Evolutionary conservation across 2,797 vertebrate genomes (phyloP).

Genomic region (Enteromius viviparus): DNA sequence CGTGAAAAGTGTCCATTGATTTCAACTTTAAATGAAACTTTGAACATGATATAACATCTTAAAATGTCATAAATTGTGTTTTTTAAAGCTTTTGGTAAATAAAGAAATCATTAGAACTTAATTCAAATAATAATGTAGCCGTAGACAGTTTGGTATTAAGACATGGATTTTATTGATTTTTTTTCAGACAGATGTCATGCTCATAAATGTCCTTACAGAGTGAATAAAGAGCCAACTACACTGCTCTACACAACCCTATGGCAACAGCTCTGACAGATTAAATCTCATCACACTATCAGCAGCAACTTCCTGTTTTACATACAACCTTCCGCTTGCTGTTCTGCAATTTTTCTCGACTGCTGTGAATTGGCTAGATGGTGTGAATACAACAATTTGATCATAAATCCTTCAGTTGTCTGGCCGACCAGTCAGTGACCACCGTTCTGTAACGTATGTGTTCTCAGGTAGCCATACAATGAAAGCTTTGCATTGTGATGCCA

Average conservation of each 20-base stretch:
- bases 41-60: background rate
- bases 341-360: conserved; percentile 20
- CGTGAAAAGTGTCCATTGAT: background rate
- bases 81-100: background rate
- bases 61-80: background rate
- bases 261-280: conserved; percentile 45
- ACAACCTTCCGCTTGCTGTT: conserved; percentile 38
- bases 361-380: conserved; percentile 34
- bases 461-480: conserved; percentile 48
- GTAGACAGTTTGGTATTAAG: conserved; percentile 55
- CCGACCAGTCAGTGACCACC: conserved; percentile 41
- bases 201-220: conserved; percentile 63
- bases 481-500: conserved; percentile 59
- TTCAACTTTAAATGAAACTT: background rate
- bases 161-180: conserved; percentile 63
- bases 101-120: background rate
- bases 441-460: conserved; percentile 27
- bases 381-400: conserved; percentile 31
- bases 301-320: conserved; percentile 39
- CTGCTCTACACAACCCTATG: conserved; percentile 53
- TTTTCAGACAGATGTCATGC: conserved; percentile 64
- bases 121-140: background rate
- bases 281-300: conserved; percentile 23
- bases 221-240: conserved; percentile 58
- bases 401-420: conserved; percentile 27